These are phyloP conservation scores for Mactra quadrangularis DNA, from an alignment of 1,140 invertebrate genomes.

Conservation along the genomic window DNA sequence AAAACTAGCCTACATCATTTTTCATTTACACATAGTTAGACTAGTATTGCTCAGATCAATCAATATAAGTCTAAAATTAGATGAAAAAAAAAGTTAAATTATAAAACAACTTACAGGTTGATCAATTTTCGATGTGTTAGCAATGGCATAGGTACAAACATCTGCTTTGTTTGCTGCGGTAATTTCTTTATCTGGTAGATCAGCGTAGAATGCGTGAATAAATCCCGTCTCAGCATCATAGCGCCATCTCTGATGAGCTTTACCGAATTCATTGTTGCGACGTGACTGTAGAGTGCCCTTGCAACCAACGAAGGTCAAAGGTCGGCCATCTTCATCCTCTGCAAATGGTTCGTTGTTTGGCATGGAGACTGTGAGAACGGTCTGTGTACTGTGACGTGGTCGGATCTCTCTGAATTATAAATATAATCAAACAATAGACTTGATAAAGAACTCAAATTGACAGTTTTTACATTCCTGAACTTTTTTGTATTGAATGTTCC, in stretches of 20 bases:
- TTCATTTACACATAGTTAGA: too few relatives aligned
- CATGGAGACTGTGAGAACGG: constrained; percentile 78
- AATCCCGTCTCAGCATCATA: constrained; percentile 81
- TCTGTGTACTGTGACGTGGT: constrained; percentile 71
- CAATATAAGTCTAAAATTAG: too few relatives aligned
- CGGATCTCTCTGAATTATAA: constrained; percentile 75
- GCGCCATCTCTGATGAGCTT: constrained; percentile 82
- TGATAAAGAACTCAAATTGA: too few relatives aligned
- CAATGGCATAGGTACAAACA: constrained; percentile 82
- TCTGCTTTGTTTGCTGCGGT: constrained; percentile 82
- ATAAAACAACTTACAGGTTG: constrained; percentile 80
- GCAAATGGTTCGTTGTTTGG: constrained; percentile 71
- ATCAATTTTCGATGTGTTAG: constrained; percentile 77
- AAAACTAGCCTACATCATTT: too few relatives aligned
- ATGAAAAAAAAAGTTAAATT: too few relatives aligned
- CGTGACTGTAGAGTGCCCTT: constrained; percentile 77
- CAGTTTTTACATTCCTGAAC: too few relatives aligned
- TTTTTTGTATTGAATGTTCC: too few relatives aligned
- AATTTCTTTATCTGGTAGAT: constrained; percentile 81
- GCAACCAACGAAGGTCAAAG: constrained; percentile 77
- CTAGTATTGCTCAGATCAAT: too few relatives aligned
- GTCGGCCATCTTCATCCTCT: constrained; percentile 72
- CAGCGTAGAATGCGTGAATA: constrained; percentile 80
- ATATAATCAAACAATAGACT: neutral
- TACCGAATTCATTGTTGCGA: constrained; percentile 77